A percentile compares a stretch with the other conserved stretches of the same genome.
Evolutionary conservation across 64 coral and sea anemone species (phyloP).

Genomic region (Exaiptasia diaphana): DNA sequence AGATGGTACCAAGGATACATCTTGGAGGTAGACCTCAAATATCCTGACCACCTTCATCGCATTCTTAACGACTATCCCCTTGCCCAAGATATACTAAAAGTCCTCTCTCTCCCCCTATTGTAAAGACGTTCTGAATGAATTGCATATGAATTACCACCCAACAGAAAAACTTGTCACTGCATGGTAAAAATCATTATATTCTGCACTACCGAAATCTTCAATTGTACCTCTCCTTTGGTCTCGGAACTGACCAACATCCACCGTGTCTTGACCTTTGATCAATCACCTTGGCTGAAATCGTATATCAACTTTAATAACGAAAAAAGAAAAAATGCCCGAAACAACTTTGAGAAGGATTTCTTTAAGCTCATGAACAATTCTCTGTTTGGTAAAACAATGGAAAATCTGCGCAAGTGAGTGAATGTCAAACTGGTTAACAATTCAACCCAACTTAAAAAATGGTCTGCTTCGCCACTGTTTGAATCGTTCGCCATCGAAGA

Average conservation of each 20-base stretch:
- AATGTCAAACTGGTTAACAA: conserved; percentile 5
- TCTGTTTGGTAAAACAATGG: background rate
- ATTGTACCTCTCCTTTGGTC: conserved; percentile 9
- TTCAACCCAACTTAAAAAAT: background rate
- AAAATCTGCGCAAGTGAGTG: conserved; percentile 1
- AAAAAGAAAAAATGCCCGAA: background rate
- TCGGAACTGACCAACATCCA: background rate
- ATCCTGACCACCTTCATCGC: background rate
- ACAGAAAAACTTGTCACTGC: background rate
- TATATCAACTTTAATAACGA: conserved; percentile 2
- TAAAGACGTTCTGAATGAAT: background rate
- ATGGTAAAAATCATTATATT: no score
- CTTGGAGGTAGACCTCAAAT: background rate
- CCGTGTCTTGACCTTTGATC: background rate
- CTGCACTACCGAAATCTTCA: conserved; percentile 16
- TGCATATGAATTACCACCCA: background rate
- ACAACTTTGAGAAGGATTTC: no score
- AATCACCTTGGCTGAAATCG: background rate
- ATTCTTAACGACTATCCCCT: background rate
- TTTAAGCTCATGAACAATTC: background rate
- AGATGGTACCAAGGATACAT: background rate
- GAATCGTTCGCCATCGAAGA: no score
- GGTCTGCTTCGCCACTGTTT: background rate
- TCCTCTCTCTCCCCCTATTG: background rate
- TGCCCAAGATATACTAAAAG: background rate